Evolutionary conservation across 1,140 invertebrate genomes (phyloP).

Genomic region (Sarcophaga bullata): DNA sequence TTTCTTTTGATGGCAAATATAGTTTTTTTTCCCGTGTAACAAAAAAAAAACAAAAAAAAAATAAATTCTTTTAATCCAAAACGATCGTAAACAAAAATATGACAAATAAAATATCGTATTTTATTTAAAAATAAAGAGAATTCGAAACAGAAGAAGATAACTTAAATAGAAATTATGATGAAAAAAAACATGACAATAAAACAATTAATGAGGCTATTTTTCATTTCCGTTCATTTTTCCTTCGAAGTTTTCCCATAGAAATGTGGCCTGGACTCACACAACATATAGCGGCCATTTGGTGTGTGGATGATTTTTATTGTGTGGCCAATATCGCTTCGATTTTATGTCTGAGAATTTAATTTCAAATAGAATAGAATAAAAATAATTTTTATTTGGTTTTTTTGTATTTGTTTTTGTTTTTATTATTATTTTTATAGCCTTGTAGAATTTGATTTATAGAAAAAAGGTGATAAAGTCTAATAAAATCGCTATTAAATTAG

Average conservation of each 20-base stretch:
- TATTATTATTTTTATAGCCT: background rate
- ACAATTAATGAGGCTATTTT: background rate
- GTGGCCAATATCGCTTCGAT: background rate
- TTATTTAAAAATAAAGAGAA: background rate
- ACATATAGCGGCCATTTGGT: too few species aligned
- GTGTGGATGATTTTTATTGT: too few species aligned
- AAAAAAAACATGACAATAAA: background rate
- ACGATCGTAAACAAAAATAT: background rate
- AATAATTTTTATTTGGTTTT: background rate
- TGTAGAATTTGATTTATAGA: slow-evolving; percentile 1
- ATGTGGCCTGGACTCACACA: too few species aligned
- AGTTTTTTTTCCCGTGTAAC: too few species aligned
- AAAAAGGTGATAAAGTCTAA: background rate
- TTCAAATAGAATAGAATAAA: too few species aligned
- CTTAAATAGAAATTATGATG: background rate
- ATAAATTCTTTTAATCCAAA: too few species aligned
- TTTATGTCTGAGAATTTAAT: background rate
- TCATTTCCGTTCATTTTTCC: background rate
- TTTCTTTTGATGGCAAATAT: too few species aligned
- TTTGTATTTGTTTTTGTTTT: background rate
- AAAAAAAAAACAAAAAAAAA: too few species aligned
- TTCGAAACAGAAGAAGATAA: background rate
- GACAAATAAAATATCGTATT: background rate
- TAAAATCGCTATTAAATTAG: background rate
- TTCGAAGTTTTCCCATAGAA: too few species aligned